Evolutionary conservation across 2,888 invertebrate genomes (phyloP).

Genomic region (Philhelius pedissequus): DNA sequence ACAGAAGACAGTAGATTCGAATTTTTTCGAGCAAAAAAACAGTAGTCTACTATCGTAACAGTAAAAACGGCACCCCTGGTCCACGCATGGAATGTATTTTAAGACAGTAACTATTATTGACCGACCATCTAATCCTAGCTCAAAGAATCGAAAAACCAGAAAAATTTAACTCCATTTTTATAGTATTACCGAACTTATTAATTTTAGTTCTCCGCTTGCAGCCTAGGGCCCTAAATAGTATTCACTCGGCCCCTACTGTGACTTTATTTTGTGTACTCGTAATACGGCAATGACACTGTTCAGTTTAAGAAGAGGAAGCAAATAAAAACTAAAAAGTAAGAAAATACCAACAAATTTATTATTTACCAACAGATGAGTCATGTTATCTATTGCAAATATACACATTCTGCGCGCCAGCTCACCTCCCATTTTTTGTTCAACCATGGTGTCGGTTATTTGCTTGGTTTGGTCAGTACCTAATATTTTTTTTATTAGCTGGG

Average conservation of each 20-base stretch:
- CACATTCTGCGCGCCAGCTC: background rate
- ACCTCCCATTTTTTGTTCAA: background rate
- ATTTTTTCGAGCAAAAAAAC: no score
- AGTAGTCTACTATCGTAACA: no score
- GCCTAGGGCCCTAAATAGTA: background rate
- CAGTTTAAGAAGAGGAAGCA: background rate
- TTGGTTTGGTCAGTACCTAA: conserved; percentile 7
- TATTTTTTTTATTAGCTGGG: background rate
- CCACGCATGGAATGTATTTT: no score
- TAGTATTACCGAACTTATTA: no score
- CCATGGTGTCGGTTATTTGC: background rate
- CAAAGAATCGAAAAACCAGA: no score
- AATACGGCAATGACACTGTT: background rate
- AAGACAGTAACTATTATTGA: no score
- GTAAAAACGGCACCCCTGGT: no score
- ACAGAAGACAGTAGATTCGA: no score
- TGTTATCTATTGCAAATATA: background rate
- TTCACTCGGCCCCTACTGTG: background rate
- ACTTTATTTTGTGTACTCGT: background rate
- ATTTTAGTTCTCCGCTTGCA: no score
- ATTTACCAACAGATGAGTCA: conserved; percentile 7
- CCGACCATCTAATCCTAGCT: no score
- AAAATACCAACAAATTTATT: background rate
- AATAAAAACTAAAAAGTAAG: background rate
- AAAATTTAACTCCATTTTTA: no score